These are phyloP conservation scores for Nothura maculosa DNA, from an alignment of 2,797 vertebrate species.

Conservation along the genomic window DNA sequence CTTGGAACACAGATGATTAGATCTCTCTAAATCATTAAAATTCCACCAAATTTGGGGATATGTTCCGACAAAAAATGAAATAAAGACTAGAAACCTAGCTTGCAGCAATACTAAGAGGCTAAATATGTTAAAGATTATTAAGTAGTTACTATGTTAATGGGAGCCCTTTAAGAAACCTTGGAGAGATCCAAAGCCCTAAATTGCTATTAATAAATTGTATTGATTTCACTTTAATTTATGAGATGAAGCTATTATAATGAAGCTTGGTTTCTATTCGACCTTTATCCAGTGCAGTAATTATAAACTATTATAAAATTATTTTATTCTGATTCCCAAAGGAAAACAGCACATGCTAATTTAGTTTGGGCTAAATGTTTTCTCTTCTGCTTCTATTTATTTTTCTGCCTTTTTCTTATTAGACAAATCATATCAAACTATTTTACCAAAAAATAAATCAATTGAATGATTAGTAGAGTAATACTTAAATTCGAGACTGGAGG, in stretches of 20 bases:
- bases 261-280: conserved; percentile 48
- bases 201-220: conserved; percentile 53
- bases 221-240: conserved; percentile 59
- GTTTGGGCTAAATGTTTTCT: not conserved
- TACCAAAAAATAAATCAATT: not conserved
- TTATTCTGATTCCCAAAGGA: conserved; percentile 26
- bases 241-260: conserved; percentile 56
- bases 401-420: not conserved
- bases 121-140: conserved; percentile 52
- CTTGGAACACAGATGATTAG: conserved; percentile 10
- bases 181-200: conserved; percentile 44
- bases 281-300: conserved; percentile 36
- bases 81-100: conserved; percentile 27
- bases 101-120: conserved; percentile 1
- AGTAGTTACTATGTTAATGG: conserved; percentile 12
- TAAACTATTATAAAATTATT: conserved; percentile 50
- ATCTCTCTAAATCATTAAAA: conserved; percentile 13
- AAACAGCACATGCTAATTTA: not conserved
- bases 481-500: not conserved
- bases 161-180: not conserved
- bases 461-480: not conserved
- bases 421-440: not conserved
- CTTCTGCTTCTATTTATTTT: not conserved
- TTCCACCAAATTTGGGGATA: conserved; percentile 24
- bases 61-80: conserved; percentile 27